Percentiles rank a stretch among this genome's conserved stretches.
These are phyloP conservation scores for Recurvirostra avosetta DNA, from an alignment of 2,113 vertebrate species.

Conservation along the genomic window DNA sequence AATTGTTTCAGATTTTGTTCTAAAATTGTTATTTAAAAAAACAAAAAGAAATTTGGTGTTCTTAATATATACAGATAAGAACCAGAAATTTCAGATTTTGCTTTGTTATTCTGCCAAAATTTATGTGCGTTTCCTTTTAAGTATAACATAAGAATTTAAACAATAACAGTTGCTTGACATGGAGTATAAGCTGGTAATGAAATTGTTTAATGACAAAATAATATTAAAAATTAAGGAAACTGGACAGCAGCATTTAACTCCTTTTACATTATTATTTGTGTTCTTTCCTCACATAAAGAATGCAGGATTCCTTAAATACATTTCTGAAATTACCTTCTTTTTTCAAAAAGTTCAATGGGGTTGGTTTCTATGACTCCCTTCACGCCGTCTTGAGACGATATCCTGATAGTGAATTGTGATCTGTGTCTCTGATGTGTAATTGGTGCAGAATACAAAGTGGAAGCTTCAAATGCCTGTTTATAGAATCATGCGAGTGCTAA, in stretches of 20 bases:
- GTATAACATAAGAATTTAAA: not conserved
- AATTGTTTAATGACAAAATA: not conserved
- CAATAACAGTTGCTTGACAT: not conserved
- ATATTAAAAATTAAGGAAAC: not conserved
- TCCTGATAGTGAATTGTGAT: not conserved
- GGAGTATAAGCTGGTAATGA: not conserved
- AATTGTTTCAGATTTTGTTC: not conserved
- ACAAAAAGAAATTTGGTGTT: not conserved
- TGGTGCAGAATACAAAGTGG: not conserved
- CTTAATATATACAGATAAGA: not conserved
- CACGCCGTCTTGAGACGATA: too few species aligned
- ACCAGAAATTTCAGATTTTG: not conserved
- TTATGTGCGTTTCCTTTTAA: not conserved
- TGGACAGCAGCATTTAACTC: not conserved
- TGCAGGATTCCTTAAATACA: not conserved
- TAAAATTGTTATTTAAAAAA: not conserved
- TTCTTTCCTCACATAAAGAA: not conserved
- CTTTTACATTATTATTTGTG: not conserved
- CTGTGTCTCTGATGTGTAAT: not conserved
- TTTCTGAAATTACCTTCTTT: not conserved
- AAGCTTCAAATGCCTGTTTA: not conserved
- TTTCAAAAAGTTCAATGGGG: not conserved
- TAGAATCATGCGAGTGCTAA: not conserved
- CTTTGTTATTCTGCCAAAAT: not conserved
- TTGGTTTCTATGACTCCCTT: not conserved